These are phyloP conservation scores for Osmoderma eremita DNA, from an alignment of 2,888 invertebrate species.

Conservation along the genomic window DNA sequence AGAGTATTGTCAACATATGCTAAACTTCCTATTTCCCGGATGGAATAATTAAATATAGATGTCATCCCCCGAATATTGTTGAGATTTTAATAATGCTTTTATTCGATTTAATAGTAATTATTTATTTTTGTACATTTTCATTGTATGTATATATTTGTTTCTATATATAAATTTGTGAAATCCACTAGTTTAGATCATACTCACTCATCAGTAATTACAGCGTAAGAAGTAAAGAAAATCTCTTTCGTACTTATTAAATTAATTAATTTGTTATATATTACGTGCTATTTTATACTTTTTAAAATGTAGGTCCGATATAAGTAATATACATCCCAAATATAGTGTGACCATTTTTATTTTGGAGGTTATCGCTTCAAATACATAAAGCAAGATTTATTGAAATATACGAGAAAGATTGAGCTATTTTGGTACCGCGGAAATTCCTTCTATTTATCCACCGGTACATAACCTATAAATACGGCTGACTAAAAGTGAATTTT, in stretches of 20 bases:
- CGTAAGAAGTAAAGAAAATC: conserved; percentile 1
- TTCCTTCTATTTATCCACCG: too few relatives aligned
- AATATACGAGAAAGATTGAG: too few relatives aligned
- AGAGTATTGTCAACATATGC: conserved; percentile 48
- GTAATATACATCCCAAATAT: too few relatives aligned
- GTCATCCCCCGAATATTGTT: neutral
- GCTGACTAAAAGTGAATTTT: too few relatives aligned
- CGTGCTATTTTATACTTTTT: conserved; percentile 1
- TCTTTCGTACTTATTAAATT: conserved; percentile 16
- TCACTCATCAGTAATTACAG: too few relatives aligned
- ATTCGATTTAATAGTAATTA: conserved; percentile 9
- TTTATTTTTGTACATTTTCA: conserved; percentile 35
- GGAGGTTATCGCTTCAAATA: too few relatives aligned
- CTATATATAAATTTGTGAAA: neutral
- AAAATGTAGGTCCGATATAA: neutral
- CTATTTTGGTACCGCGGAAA: too few relatives aligned
- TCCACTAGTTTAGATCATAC: conserved; percentile 41
- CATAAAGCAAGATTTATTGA: too few relatives aligned
- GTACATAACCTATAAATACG: too few relatives aligned
- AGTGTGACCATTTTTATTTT: too few relatives aligned
- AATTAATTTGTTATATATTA: conserved; percentile 11
- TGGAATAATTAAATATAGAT: conserved; percentile 21
- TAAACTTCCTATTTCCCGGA: conserved; percentile 41
- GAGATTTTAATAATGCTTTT: conserved; percentile 20
- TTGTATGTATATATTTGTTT: conserved; percentile 15